phyloP scores from a whole-genome alignment of 1,140 invertebrate genomes.

The Drosophila burlai region DNA sequence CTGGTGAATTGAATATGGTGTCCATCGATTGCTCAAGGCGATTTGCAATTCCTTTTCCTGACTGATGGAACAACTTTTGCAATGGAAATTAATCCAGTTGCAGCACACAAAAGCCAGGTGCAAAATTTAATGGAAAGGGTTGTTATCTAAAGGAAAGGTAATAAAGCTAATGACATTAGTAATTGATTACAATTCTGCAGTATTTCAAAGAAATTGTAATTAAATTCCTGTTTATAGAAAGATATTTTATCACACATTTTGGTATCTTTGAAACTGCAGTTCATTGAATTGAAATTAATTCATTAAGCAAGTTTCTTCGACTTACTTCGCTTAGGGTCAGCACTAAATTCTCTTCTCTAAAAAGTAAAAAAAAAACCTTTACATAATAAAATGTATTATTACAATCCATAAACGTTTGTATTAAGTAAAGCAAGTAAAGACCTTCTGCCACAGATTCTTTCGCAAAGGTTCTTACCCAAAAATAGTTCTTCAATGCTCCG shows the following conservation, averaged over 20 bases:
- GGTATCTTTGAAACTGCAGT: not conserved
- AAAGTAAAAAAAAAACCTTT: too few species aligned
- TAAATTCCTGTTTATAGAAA: not conserved
- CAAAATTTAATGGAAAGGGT: not conserved
- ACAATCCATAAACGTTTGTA: too few species aligned
- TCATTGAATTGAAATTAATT: not conserved
- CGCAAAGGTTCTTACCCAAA: not conserved
- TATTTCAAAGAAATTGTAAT: not conserved
- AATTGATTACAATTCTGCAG: not conserved
- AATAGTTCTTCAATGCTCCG: not conserved
- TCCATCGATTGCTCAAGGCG: slow-evolving; percentile 12
- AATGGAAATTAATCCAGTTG: not conserved
- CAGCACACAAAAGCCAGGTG: not conserved
- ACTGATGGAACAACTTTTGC: slow-evolving; percentile 11
- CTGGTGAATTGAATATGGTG: not conserved
- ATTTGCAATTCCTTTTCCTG: slow-evolving; percentile 14
- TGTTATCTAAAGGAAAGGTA: not conserved
- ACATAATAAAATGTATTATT: not conserved
- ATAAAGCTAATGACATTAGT: not conserved
- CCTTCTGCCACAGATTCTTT: not conserved
- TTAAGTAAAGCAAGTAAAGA: not conserved
- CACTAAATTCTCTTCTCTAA: too few species aligned
- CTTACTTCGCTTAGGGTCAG: not conserved
- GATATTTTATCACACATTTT: not conserved
- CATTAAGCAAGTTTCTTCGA: not conserved